A percentile compares a stretch with the other conserved stretches of the same genome.
phyloP scores from a whole-genome alignment of 2,113 vertebrate species.

The Microcebus ravelobensis region DNA sequence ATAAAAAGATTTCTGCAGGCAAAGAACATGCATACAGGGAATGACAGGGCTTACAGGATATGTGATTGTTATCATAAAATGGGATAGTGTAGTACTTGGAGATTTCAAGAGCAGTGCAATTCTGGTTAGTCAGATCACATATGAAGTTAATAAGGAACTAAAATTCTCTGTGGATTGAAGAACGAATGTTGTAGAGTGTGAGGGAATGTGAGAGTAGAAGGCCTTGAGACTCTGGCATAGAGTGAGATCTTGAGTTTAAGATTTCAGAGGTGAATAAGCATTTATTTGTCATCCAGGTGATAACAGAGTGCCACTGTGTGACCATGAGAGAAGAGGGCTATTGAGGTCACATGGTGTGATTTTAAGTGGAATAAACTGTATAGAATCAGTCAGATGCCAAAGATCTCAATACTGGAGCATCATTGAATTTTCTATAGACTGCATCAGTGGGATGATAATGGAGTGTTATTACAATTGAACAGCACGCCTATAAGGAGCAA shows the following conservation, averaged over 20 bases:
- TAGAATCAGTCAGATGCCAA: background rate
- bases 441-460: background rate
- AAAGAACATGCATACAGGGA: background rate
- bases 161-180: background rate
- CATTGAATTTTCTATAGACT: background rate
- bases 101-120: background rate
- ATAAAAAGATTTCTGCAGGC: background rate
- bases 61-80: background rate
- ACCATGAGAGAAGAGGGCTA: background rate
- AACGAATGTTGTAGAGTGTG: background rate
- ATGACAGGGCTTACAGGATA: background rate
- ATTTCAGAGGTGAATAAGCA: background rate
- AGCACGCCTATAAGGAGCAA: background rate
- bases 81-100: background rate
- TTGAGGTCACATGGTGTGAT: background rate
- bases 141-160: background rate
- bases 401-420: background rate
- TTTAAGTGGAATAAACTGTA: constrained; percentile 27
- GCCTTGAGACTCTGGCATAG: background rate
- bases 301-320: background rate
- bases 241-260: background rate
- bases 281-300: background rate
- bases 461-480: background rate
- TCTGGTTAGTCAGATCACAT: background rate
- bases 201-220: background rate